These are phyloP conservation scores for Brachyrhaphis roseni DNA, from an alignment of 2,797 vertebrate genomes.

Conservation along the genomic window DNA sequence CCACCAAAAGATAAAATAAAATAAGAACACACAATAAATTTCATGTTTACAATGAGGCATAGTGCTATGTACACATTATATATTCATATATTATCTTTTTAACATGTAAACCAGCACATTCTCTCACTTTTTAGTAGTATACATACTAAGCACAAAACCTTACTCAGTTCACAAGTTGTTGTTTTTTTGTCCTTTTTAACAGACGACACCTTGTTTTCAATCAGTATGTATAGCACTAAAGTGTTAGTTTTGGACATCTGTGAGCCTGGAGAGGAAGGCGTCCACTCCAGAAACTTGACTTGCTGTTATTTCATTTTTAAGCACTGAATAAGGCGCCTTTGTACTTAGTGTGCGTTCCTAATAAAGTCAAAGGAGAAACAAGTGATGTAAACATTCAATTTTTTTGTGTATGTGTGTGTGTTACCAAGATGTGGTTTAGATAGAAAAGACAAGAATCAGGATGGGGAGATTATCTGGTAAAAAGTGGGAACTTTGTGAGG, in stretches of 20 bases:
- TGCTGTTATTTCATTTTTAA: conserved; percentile 46
- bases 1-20: conserved; percentile 53
- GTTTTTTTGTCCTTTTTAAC: conserved; percentile 12
- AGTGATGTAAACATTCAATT: conserved; percentile 88
- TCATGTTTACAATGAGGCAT: conserved; percentile 84
- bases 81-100: conserved; percentile 79
- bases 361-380: conserved; percentile 81
- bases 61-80: conserved; percentile 86
- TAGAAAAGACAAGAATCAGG: conserved; percentile 40
- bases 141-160: conserved; percentile 83
- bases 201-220: conserved; percentile 49
- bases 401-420: conserved; percentile 76
- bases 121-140: conserved; percentile 83
- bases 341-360: conserved; percentile 84
- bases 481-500: conserved; percentile 27
- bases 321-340: conserved; percentile 83
- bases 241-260: conserved; percentile 64
- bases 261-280: conserved; percentile 50
- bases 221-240: conserved; percentile 77
- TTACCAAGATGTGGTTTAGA: conserved; percentile 75
- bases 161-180: conserved; percentile 68
- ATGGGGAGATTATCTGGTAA: conserved; percentile 35
- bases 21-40: conserved; percentile 71
- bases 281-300: conserved; percentile 49
- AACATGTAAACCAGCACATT: conserved; percentile 88